Evolutionary conservation across 2,797 vertebrate species (phyloP).

Genomic region (Acestrorhynchus altus): DNA sequence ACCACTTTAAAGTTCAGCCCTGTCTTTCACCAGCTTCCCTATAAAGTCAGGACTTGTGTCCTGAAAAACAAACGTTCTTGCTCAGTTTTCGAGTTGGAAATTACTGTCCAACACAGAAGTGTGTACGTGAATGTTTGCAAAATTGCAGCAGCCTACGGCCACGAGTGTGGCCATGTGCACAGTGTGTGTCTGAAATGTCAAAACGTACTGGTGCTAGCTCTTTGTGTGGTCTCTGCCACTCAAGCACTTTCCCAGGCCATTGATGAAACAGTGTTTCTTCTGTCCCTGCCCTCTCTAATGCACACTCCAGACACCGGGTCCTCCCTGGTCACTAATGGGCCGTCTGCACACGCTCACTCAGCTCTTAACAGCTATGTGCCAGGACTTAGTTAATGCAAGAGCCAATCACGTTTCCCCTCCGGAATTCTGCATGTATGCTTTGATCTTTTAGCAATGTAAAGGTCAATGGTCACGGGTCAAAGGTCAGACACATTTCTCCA

Average conservation of each 20-base stretch:
- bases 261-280: constrained; percentile 24
- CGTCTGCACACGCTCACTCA: constrained; percentile 7
- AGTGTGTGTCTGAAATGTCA: background rate
- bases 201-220: constrained; percentile 23
- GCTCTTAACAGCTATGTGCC: constrained; percentile 31
- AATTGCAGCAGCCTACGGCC: no score
- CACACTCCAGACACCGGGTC: constrained; percentile 1
- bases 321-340: constrained; percentile 25
- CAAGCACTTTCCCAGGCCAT: constrained; percentile 33
- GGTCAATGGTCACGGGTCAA: constrained; percentile 37
- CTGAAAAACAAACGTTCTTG: no score
- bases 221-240: constrained; percentile 44
- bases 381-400: constrained; percentile 32
- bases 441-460: constrained; percentile 12
- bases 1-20: no score
- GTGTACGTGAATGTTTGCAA: background rate
- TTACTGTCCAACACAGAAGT: background rate
- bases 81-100: no score
- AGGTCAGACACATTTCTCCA: constrained; percentile 3
- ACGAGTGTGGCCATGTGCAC: background rate
- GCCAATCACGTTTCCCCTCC: background rate
- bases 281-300: constrained; percentile 17
- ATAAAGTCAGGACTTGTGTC: no score
- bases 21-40: no score
- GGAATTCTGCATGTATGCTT: constrained; percentile 46